Conservation (phyloP, 37 sponge, comb jelly and placozoan species). For the Trichoplax adhaerens region DNA sequence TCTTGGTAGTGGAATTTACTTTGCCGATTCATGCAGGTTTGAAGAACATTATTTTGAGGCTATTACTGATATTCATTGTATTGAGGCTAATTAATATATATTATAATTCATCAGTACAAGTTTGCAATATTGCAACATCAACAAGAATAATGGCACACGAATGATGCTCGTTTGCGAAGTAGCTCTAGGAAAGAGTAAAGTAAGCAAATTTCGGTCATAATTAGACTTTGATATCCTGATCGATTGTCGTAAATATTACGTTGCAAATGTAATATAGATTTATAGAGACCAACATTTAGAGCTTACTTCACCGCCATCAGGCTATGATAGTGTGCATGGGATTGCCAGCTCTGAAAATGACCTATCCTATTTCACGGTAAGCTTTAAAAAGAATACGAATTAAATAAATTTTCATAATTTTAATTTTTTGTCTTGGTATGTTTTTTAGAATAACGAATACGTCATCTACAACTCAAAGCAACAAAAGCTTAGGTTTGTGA, state of each 20-base stretch:
- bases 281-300: conserved; percentile 3
- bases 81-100: neutral
- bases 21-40: conserved; percentile 74
- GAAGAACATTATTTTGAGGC: neutral
- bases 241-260: neutral
- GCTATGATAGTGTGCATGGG: conserved; percentile 67
- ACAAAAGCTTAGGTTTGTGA: conserved; percentile 35
- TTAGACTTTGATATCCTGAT: neutral
- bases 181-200: conserved; percentile 62
- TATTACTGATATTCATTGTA: neutral
- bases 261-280: neutral
- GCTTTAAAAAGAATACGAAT: neutral
- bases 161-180: conserved; percentile 78
- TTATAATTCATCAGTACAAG: conserved; percentile 20
- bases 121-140: conserved; percentile 53
- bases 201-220: conserved; percentile 1
- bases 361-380: conserved; percentile 52
- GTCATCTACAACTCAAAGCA: conserved; percentile 55
- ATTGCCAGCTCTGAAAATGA: conserved; percentile 34
- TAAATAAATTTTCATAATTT: neutral
- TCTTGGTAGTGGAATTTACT: conserved; percentile 89
- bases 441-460: conserved; percentile 53
- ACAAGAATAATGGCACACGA: conserved; percentile 27
- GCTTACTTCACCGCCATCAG: conserved; percentile 53
- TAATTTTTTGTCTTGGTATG: neutral